Conservation (phyloP, 2,888 invertebrate genomes). For the Drosophila silvestris region DNA sequence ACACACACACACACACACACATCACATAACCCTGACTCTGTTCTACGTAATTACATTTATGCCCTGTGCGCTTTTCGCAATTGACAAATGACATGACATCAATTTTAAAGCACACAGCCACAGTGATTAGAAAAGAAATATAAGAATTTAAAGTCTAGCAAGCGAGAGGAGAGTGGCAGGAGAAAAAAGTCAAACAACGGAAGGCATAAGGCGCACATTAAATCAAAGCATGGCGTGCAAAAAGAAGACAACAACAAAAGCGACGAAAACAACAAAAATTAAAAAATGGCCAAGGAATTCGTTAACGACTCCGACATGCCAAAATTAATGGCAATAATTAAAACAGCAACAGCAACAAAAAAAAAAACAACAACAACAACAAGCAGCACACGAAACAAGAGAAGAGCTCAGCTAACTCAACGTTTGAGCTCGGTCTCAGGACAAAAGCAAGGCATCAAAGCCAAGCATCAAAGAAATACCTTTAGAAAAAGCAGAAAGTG, state of each 20-base stretch:
- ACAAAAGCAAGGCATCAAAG: constrained; percentile 23
- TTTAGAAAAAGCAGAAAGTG: not conserved
- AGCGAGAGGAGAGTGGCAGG: constrained; percentile 30
- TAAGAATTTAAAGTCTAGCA: constrained; percentile 37
- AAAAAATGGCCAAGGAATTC: constrained; percentile 79
- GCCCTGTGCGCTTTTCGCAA: constrained; percentile 43
- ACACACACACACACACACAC: constrained; percentile 9
- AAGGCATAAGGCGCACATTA: constrained; percentile 55
- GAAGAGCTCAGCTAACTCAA: constrained; percentile 14
- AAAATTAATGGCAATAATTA: constrained; percentile 85
- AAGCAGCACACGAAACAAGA: constrained; percentile 35
- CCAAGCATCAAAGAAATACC: constrained; percentile 18
- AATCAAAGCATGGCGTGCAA: constrained; percentile 67
- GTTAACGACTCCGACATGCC: constrained; percentile 85
- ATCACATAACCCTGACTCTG: not conserved
- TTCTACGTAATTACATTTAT: constrained; percentile 55
- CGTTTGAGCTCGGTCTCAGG: constrained; percentile 19
- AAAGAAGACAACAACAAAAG: constrained; percentile 8
- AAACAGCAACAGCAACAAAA: constrained; percentile 76
- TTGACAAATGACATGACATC: constrained; percentile 74
- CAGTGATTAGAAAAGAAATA: constrained; percentile 40
- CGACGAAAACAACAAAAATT: not conserved
- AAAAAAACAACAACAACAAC: constrained; percentile 72
- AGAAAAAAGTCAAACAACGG: constrained; percentile 30
- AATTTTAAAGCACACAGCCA: constrained; percentile 38